Evolutionary conservation across 2,797 vertebrate species (phyloP).

Genomic region (Coilia nasus): DNA sequence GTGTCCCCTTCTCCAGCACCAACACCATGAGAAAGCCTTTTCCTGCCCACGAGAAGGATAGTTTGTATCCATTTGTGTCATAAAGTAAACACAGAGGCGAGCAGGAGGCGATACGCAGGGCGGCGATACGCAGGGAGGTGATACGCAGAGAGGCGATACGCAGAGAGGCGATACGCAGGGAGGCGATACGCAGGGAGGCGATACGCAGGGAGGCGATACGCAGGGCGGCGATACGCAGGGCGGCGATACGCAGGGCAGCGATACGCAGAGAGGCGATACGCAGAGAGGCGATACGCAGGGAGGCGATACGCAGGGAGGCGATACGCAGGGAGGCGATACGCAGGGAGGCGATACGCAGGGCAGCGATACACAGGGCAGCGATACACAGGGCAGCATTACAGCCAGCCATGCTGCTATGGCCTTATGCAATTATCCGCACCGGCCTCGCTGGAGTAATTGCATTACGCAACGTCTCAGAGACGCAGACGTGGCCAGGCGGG

Average conservation of each 20-base stretch:
- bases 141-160: neutral
- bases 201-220: no score
- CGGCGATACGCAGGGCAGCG: no score
- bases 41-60: conserved; percentile 60
- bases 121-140: no score
- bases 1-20: neutral
- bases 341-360: neutral
- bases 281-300: no score
- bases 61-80: conserved; percentile 74
- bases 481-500: conserved; percentile 46
- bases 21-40: conserved; percentile 26
- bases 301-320: no score
- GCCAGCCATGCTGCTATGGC: conserved; percentile 36
- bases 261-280: neutral
- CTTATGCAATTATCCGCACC: conserved; percentile 68
- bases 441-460: conserved; percentile 61
- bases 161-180: neutral
- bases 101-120: no score
- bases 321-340: neutral
- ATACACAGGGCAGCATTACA: no score
- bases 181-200: no score
- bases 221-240: neutral
- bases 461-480: conserved; percentile 63
- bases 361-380: no score
- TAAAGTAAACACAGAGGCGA: conserved; percentile 38